Base-by-base conservation (phyloP, 2,888 invertebrate species). In the Rhagonycha lutea region DNA sequence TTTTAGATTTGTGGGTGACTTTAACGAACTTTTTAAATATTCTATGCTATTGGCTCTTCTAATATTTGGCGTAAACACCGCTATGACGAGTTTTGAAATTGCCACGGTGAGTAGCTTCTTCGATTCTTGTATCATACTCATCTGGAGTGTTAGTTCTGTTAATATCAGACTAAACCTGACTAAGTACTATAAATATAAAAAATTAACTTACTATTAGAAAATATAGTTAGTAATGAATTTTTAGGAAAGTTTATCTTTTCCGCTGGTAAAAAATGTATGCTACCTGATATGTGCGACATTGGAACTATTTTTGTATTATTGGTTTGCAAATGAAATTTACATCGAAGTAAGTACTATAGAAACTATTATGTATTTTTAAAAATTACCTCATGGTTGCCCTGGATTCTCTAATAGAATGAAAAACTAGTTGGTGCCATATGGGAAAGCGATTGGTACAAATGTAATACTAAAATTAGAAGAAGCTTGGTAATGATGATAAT, bases 21-120 rank as follows among this genome's bases (percentile, higher is more conserved):
- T 68, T 1, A 78, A 84, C 71, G 18, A 70, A n/a, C 74, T 81
- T 1, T 77, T 83, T 65, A 81, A 80, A 65, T 79, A 75, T 18
- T 70, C 83, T 9, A 81, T 84, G 83, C 71, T 84, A 12, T 73
- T 83, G 61, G 84, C 84, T 78, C 83, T 84, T 77, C 70, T 80
- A 14, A 80, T 82, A 60, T 82, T 82, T 70, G 81, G 82, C 7
- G 68, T 84, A 68, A 82, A 83, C 79, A 81, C 82, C 73, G 80
- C 79, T 24, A 79, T 80, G 14, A 76, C 82, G 24, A 81, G 82
- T 12, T 80, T 83, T 75, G 81, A 81, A 80, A 77, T 83, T 23
- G 80, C 81, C 14, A 79, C 81, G 62, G 83, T 82, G 28, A 60
- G 72, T 32, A 14, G 1, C 4, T 7, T 7, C 1, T 28, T n/a